A percentile compares a stretch with the other conserved stretches of the same genome.
These are phyloP conservation scores for Phania funesta DNA, from an alignment of 2,888 invertebrate genomes.

Conservation along the genomic window DNA sequence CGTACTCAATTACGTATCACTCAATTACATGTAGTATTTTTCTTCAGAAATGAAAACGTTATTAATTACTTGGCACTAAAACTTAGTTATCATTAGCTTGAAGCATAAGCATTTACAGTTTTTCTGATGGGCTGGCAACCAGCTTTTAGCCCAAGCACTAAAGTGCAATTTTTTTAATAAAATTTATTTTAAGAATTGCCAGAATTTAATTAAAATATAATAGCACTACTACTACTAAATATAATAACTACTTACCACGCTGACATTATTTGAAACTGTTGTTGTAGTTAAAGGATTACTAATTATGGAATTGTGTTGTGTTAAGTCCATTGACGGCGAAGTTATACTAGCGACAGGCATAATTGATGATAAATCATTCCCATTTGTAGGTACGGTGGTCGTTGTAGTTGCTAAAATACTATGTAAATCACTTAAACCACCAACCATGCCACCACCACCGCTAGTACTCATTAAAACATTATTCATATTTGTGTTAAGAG, in stretches of 20 bases:
- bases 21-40: no score
- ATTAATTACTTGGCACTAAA: no score
- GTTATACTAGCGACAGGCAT: constrained; percentile 62
- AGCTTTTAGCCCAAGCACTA: no score
- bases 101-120: no score
- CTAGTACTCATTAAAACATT: constrained; percentile 73
- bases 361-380: constrained; percentile 76
- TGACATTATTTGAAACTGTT: constrained; percentile 73
- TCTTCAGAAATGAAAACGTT: no score
- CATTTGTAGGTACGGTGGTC: constrained; percentile 74
- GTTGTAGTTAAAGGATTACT: constrained; percentile 74
- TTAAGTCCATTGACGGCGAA: constrained; percentile 49
- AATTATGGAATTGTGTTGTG: constrained; percentile 71
- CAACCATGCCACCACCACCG: constrained; percentile 46
- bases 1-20: no score
- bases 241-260: constrained; percentile 74
- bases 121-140: no score
- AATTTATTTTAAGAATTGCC: no score
- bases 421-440: constrained; percentile 46
- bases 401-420: constrained; percentile 54
- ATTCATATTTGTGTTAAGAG: constrained; percentile 72
- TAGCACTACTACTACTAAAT: no score
- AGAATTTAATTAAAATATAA: no score
- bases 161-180: no score
- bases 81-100: no score